These are phyloP conservation scores for Ceyx cyanopectus DNA, from an alignment of 2,113 vertebrate species.

Conservation along the genomic window DNA sequence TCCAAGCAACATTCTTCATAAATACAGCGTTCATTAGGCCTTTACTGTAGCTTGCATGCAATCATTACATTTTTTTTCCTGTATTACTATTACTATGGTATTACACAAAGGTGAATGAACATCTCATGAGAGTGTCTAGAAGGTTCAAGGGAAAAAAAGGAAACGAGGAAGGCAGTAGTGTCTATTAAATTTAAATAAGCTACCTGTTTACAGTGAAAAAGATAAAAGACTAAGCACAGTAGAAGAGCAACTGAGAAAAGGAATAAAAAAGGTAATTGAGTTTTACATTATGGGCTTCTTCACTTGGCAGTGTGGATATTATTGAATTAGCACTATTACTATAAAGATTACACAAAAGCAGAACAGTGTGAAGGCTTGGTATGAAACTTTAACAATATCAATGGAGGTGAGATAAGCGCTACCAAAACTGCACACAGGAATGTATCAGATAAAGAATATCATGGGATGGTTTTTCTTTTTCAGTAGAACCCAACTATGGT, in stretches of 20 bases:
- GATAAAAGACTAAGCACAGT: slow-evolving; percentile 62
- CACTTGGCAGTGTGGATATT: slow-evolving; percentile 62
- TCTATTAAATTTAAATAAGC: slow-evolving; percentile 67
- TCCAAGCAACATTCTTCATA: slow-evolving; percentile 78
- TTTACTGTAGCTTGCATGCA: slow-evolving; percentile 63
- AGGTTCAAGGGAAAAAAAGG: slow-evolving; percentile 53
- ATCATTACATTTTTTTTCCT: slow-evolving; percentile 51
- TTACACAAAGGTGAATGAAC: slow-evolving; percentile 50
- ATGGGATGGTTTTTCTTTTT: neutral
- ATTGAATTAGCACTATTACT: slow-evolving; percentile 70
- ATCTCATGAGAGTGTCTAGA: slow-evolving; percentile 54
- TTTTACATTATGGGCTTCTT: slow-evolving; percentile 56
- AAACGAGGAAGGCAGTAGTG: neutral
- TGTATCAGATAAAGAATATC: slow-evolving; percentile 53
- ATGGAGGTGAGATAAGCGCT: slow-evolving; percentile 52
- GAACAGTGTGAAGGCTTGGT: slow-evolving; percentile 69
- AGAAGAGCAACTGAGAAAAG: slow-evolving; percentile 56
- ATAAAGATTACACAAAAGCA: slow-evolving; percentile 69
- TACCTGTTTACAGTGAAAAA: slow-evolving; percentile 68
- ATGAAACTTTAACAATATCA: slow-evolving; percentile 69
- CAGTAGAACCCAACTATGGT: slow-evolving; percentile 10
- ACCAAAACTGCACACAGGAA: slow-evolving; percentile 55
- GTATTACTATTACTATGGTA: slow-evolving; percentile 28
- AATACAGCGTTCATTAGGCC: slow-evolving; percentile 77
- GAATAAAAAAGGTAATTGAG: slow-evolving; percentile 68